A percentile compares a stretch with the other conserved stretches of the same genome.
These are phyloP conservation scores for Chaetodon trifascialis DNA, from an alignment of 2,113 vertebrate species.

Conservation along the genomic window DNA sequence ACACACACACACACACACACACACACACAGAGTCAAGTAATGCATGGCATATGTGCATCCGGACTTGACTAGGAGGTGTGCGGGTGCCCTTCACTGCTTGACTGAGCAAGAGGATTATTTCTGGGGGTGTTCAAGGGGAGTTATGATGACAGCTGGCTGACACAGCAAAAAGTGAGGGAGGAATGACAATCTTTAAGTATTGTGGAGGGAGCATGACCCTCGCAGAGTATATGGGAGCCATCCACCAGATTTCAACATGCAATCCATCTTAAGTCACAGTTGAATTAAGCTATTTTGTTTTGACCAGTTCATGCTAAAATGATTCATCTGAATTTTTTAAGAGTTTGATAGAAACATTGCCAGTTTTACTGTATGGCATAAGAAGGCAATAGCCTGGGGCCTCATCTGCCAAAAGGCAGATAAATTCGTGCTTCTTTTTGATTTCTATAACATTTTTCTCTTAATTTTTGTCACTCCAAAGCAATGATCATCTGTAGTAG, in stretches of 20 bases:
- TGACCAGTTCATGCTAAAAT: neutral
- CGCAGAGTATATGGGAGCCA: neutral
- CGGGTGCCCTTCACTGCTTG: conserved; percentile 47
- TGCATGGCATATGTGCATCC: conserved; percentile 17
- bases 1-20: neutral
- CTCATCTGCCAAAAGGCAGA: no score
- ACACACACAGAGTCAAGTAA: neutral
- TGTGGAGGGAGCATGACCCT: neutral
- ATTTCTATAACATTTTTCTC: no score
- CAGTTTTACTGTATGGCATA: no score
- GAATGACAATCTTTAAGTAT: conserved; percentile 27
- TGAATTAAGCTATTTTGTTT: neutral
- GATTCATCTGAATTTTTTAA: neutral
- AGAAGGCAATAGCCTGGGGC: no score
- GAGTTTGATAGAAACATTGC: neutral
- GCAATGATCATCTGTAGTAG: no score
- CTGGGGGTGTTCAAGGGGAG: conserved; percentile 9
- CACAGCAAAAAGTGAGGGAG: conserved; percentile 34
- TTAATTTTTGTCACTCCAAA: no score
- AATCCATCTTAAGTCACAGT: neutral
- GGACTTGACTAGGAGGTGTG: conserved; percentile 7
- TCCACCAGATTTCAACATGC: conserved; percentile 6
- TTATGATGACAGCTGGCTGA: conserved; percentile 37
- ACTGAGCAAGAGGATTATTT: conserved; percentile 48
- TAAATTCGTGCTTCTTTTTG: no score